A percentile compares a stretch with the other conserved stretches of the same genome.
Evolutionary conservation across 1,140 invertebrate species (phyloP).

Genomic region (Aleiodes sp.): DNA sequence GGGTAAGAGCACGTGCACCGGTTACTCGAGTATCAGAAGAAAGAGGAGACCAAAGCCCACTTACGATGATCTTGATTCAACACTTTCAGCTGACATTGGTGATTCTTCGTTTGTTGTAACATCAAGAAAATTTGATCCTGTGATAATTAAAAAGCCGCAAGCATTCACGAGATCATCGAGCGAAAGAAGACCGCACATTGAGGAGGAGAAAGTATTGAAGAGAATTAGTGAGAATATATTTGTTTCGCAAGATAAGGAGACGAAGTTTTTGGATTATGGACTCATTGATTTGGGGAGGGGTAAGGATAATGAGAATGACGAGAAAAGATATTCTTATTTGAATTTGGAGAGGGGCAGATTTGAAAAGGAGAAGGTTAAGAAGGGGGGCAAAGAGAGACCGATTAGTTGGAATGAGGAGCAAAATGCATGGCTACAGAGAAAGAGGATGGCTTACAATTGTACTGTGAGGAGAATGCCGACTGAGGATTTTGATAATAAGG

Average conservation of each 20-base stretch:
- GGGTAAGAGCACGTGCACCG: not conserved
- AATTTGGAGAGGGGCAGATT: conserved; percentile 44
- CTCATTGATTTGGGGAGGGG: conserved; percentile 47
- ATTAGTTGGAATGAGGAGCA: conserved; percentile 53
- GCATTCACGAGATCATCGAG: conserved; percentile 54
- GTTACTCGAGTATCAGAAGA: conserved; percentile 40
- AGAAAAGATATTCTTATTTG: conserved; percentile 45
- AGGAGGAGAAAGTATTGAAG: conserved; percentile 49
- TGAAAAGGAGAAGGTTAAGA: conserved; percentile 27
- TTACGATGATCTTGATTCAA: conserved; percentile 59
- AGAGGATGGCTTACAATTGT: conserved; percentile 55
- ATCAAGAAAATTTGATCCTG: conserved; percentile 56
- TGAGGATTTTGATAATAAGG: conserved; percentile 48
- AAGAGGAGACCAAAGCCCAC: conserved; percentile 43
- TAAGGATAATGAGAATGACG: conserved; percentile 29
- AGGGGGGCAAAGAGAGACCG: not conserved
- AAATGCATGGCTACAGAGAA: conserved; percentile 58
- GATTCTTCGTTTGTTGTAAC: conserved; percentile 56
- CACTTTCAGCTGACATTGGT: conserved; percentile 57
- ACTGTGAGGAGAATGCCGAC: conserved; percentile 40
- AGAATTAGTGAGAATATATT: conserved; percentile 57
- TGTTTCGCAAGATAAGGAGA: conserved; percentile 49
- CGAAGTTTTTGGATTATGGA: conserved; percentile 59
- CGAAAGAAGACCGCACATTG: conserved; percentile 43
- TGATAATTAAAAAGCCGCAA: conserved; percentile 51